Evolutionary conservation across 2,113 vertebrate species (phyloP), one percentile per base, ranked within the genome.

Genomic region (Progne subis): DNA sequence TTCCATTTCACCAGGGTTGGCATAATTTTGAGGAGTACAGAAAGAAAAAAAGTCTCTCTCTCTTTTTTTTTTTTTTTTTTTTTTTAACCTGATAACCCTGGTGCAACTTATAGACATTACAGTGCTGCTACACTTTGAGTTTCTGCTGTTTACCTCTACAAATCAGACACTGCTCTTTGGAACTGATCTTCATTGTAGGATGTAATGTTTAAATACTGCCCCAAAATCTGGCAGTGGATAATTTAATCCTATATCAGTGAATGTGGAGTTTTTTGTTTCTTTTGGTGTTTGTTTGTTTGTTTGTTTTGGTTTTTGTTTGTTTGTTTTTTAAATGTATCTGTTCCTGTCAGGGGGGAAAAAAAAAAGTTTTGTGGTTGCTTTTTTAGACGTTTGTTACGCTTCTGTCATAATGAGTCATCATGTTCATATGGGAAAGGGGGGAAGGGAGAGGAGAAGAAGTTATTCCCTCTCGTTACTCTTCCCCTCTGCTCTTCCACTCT

Each of bases 361-460:
- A 4, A 18, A 23, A 79, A 41, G 24, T 63, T 88, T 90, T 91
- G 81, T 96, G 80, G 55, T 81, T 96, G 90, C 37, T 37, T 93
- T 94, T 96, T 94, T 92, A 92, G 91, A 83, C 68, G 29, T 91
- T 96, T 95, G 69, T 96, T 95, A 71, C 76, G 65, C 47, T 96
- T 92, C 82, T 95, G 64, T 94, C 85, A 78, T 94, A 96, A 94
- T 95, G 92, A 96, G 76, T 96, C 82, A 83, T 90, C 90, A 92
- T 65, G 59, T 92, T 94, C 71, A 63, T 90, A 28, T 74, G 71
- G 78, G 63, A 64, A 91, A 71, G 6, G 55, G 78, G 63, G 71
- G 43, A 80, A 92, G 32, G 71, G 57, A 92, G 41, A 25, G 53
- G 43, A 85, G 61, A 72, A 76, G 46, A 63, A 86, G 43, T 87